Conservation (phyloP, 2,797 vertebrate species). For the Florisuga fusca region DNA sequence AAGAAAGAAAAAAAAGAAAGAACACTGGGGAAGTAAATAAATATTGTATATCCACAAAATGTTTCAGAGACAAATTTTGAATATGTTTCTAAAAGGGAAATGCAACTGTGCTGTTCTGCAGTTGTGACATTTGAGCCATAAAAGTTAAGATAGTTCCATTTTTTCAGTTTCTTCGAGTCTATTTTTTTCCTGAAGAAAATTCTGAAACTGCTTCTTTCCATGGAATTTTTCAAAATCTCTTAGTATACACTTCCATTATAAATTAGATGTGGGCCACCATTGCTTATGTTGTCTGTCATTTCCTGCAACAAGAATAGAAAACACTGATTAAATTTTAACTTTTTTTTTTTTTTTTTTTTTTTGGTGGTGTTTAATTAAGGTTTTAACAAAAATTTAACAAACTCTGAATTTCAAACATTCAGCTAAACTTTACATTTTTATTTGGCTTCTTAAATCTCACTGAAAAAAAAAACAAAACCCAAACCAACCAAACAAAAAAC, state of each 20-base stretch:
- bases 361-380: not conserved
- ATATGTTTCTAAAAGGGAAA: constrained; percentile 38
- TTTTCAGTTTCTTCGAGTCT: constrained; percentile 50
- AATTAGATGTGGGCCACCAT: constrained; percentile 91
- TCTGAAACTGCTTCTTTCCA: constrained; percentile 47
- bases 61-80: constrained; percentile 59
- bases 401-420: constrained; percentile 19
- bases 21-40: constrained; percentile 47
- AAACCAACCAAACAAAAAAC: too few relatives aligned
- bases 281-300: constrained; percentile 92
- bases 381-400: not conserved
- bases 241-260: constrained; percentile 88
- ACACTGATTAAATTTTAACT: constrained; percentile 43
- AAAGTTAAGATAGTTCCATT: constrained; percentile 58
- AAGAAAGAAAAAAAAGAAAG: not conserved
- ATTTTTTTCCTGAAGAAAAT: constrained; percentile 54
- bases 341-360: constrained; percentile 1
- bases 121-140: constrained; percentile 37
- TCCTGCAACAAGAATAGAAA: constrained; percentile 86
- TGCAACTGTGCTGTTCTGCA: constrained; percentile 52
- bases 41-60: constrained; percentile 56
- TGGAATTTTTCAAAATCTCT: constrained; percentile 60
- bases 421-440: constrained; percentile 1
- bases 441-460: not conserved
- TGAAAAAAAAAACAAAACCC: not conserved